Base-by-base conservation (phyloP, 2,888 invertebrate genomes). In the Xestia c-nigrum region DNA sequence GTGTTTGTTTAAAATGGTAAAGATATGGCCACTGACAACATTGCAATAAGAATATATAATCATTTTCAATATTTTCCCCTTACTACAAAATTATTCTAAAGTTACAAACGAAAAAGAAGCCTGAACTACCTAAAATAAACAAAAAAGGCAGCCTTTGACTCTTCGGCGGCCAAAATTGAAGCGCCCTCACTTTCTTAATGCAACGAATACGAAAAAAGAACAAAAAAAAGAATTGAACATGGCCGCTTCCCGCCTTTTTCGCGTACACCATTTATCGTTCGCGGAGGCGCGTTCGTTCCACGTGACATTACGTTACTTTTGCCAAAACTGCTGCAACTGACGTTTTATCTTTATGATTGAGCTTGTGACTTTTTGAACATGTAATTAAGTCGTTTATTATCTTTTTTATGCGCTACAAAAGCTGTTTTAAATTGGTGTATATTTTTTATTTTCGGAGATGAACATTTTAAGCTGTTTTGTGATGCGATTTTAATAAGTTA, bases 191-290 rank as follows among this genome's bases (percentile, higher is more conserved):
- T 84, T 85, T 80, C 81, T 81, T 82, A 78, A 66, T 71, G 77
- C 80, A 68, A 61, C 40, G 67, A 80, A 80, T 83, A 74, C 73
- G 69, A 57, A 72, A 76, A 55, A 61, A 46, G 61, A n/a, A 46
- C 66, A 80, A 82, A 81, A 83, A 83, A 64, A 43, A 63, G 64
- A 66, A 83, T 63, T 66, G 19, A 85, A 85, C 79, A 85, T 87
- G 88, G 87, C 85, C 40, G 81, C 47, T 76, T 80, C 83, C 88
- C 88, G 87, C 88, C 88, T 76, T 87, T 88, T 87, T 69, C 82
- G 47, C 88, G 88, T 88, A 79, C 72, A 24, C 85, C 79, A 86
- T 88, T 86, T 81, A 85, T 86, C 80, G 81, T 85, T 74, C 72
- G 75, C 72, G 69, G 73, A 24, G 77, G 79, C 78, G 71, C 77